Conservation (phyloP, 64 coral and sea anemone genomes). For the Pocillopora verrucosa region DNA sequence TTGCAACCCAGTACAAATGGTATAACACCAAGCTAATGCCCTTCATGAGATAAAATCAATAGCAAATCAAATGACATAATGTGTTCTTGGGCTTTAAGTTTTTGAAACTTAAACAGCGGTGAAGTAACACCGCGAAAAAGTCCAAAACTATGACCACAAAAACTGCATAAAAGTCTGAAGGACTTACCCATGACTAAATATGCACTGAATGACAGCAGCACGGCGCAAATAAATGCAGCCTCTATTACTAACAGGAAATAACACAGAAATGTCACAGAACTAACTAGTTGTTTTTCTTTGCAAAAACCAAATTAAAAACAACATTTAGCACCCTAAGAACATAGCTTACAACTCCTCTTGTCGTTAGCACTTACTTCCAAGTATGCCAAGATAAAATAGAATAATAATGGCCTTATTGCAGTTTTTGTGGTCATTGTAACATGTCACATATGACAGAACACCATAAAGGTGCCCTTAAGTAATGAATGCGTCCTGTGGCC, state of each 20-base stretch:
- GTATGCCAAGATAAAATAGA: neutral
- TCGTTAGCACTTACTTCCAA: neutral
- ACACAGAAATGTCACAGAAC: too few species aligned
- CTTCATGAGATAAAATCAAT: neutral
- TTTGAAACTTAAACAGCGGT: too few species aligned
- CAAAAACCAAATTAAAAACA: too few species aligned
- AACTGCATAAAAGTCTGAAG: neutral
- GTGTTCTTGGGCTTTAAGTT: neutral
- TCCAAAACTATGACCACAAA: neutral
- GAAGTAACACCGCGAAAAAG: neutral
- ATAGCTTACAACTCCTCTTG: neutral
- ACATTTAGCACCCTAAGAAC: too few species aligned
- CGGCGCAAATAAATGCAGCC: too few species aligned
- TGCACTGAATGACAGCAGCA: too few species aligned
- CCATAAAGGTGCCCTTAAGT: neutral
- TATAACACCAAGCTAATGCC: neutral
- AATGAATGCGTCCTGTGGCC: neutral
- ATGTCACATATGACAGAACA: neutral
- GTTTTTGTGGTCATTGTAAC: too few species aligned
- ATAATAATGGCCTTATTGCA: neutral
- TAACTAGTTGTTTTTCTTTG: too few species aligned
- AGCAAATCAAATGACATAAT: neutral
- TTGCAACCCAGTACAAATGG: neutral
- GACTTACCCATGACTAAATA: neutral
- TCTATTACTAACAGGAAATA: too few species aligned